Evolutionary conservation across 2,113 vertebrate genomes (phyloP).

Genomic region (Orycteropus afer): DNA sequence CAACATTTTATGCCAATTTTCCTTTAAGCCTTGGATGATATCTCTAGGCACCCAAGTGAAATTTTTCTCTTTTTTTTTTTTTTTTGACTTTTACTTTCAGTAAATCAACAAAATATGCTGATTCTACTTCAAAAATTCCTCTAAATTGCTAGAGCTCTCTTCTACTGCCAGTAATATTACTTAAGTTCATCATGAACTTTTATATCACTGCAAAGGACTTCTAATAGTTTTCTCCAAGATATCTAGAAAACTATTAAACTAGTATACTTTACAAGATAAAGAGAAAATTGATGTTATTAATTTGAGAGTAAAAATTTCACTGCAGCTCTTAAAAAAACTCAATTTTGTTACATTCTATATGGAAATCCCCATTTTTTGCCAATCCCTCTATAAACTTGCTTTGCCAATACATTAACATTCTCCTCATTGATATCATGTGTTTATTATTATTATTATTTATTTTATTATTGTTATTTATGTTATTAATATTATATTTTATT

Average conservation of each 20-base stretch:
- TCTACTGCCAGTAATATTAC: not conserved
- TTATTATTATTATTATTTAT: not conserved
- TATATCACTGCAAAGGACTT: not conserved
- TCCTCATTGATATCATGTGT: not conserved
- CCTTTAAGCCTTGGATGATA: not conserved
- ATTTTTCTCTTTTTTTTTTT: not conserved
- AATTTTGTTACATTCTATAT: not conserved
- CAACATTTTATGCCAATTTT: not conserved
- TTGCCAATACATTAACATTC: not conserved
- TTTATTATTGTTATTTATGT: not conserved
- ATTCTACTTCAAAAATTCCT: not conserved
- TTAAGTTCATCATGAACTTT: not conserved
- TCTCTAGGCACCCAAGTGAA: not conserved
- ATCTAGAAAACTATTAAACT: not conserved
- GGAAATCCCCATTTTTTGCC: not conserved
- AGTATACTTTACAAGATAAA: not conserved
- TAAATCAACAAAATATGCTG: not conserved
- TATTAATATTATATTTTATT: not conserved
- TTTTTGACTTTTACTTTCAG: too few species aligned
- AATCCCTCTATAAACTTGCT: not conserved
- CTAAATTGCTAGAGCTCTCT: not conserved
- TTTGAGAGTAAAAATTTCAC: not conserved
- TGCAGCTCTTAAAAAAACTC: not conserved
- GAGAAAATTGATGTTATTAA: not conserved
- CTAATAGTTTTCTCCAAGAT: not conserved